Evolutionary conservation across 2,797 vertebrate genomes (phyloP), one percentile per base, ranked within the genome.

Genomic region (Myiotriccus ornatus): DNA sequence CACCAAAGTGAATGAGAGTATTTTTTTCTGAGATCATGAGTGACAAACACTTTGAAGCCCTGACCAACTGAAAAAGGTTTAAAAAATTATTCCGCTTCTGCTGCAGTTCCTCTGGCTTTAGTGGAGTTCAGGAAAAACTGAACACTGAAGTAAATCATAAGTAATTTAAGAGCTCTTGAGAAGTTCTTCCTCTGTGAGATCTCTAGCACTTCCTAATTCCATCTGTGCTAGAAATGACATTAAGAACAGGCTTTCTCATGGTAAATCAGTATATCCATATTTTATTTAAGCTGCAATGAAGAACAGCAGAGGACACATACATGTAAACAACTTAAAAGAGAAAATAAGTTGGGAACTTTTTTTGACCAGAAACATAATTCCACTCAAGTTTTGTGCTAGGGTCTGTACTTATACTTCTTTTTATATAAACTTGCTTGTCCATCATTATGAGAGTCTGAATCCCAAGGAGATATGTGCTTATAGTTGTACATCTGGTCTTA

Each of bases 91-190:
- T 77, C 78, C 55, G 4, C 10, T 71, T 68, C 47, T 74, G 12
- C 39, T 75, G 21, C 14, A 71, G 32, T 47, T 82, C 28, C 0
- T 0, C 37, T 56, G 59, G 44, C 18, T 62, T 75, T 5, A 63
- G 18, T 28, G 43, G 46, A 78, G 65, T 47, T 68, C 37, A 43
- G 43, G 34, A 78, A 89, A 86, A 93, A 35, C 10, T 69, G 47
- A 79, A 73, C 15, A 32, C 15, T 70, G 41, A n/a, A 87, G 20
- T 55, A 76, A 69, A 88, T 73, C 32, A 14, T 63, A 75, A 87
- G 24, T 67, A 80, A 88, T 88, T 92, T 55, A 89, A 63, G 65
- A 95, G 43, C 5, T 77, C 70, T 64, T 88, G 80, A 95, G 78
- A 96, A 93, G 67, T 80, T 44, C 60, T 64, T 78, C 37, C 25